Evolutionary conservation across 2,113 vertebrate genomes (phyloP), one percentile per base, ranked within the genome.

Genomic region (Corynorhinus townsendii): DNA sequence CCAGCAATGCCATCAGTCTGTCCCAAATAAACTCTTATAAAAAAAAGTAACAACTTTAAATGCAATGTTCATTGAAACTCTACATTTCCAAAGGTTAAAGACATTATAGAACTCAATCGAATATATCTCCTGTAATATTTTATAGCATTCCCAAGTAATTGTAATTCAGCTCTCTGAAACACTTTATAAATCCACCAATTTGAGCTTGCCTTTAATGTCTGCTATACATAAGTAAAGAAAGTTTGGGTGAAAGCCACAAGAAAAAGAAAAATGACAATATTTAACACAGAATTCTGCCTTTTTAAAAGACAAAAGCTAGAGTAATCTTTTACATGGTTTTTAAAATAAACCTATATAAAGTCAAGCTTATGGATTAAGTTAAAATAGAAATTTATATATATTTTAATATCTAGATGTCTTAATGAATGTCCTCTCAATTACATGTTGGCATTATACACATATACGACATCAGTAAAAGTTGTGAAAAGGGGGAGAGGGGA

Each of bases 191-290:
- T 22, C 10, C 45, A 95, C 26, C 43, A 88, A 80, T 62, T 77
- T 91, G 26, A 71, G n/a, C 86, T 89, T 89, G 89, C 35, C 66
- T 87, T 82, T 91, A 90, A 91, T 89, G 28, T 69, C 38, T 94
- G 35, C 33, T 79, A 80, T 40, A 26, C 7, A 22, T 45, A 83
- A n/a, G 9, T 81, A 47, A 92, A 64, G 66, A 33, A 93, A 54
- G 40, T 75, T 59, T 94, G 40, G 49, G 24, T 73, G 24, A 86
- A 93, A 82, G 19, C 6, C 33, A 89, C 14, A 94, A 91, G 15
- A 33, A 89, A 66, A 72, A 69, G 15, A 40, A 88, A 89, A 79
- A 69, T 43, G 26, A 33, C 45, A 83, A 38, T 66, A 89, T 43
- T 81, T 81, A 92, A 85, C 35, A 64, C 28, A 75, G 14, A 82